Evolutionary conservation across 2,113 vertebrate genomes (phyloP).

Genomic region (Albula glossodonta): DNA sequence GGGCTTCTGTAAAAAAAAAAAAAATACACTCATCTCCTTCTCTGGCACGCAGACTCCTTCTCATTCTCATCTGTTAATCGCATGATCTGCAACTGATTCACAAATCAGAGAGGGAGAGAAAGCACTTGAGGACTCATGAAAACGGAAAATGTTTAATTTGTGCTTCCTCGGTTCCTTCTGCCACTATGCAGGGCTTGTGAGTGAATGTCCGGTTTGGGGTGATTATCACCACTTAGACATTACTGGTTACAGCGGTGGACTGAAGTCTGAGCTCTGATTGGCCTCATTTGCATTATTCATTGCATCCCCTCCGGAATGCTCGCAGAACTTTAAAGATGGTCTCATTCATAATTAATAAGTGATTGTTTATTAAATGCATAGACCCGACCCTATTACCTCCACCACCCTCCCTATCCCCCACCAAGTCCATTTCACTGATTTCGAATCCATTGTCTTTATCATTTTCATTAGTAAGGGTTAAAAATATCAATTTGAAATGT

Average conservation of each 20-base stretch:
- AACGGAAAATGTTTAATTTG: conserved; percentile 30
- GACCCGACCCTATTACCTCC: conserved; percentile 74
- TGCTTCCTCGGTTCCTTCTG: neutral
- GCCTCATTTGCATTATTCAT: conserved; percentile 75
- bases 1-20: conserved; percentile 57
- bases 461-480: neutral
- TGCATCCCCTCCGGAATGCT: conserved; percentile 57
- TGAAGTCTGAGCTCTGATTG: conserved; percentile 61
- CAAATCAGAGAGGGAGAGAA: conserved; percentile 83
- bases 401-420: conserved; percentile 32
- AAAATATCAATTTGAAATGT: neutral
- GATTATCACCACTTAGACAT: conserved; percentile 64
- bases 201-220: conserved; percentile 36
- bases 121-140: conserved; percentile 67
- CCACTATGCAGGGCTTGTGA: conserved; percentile 44
- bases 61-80: conserved; percentile 80
- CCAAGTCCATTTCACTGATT: conserved; percentile 60
- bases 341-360: conserved; percentile 77
- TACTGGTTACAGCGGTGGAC: conserved; percentile 59
- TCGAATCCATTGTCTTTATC: conserved; percentile 44
- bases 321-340: conserved; percentile 63
- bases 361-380: conserved; percentile 80
- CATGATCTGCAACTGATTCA: conserved; percentile 89
- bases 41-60: conserved; percentile 72
- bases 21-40: conserved; percentile 70